phyloP scores from a whole-genome alignment of 2,113 vertebrate genomes.

The Oxyruncus cristatus region DNA sequence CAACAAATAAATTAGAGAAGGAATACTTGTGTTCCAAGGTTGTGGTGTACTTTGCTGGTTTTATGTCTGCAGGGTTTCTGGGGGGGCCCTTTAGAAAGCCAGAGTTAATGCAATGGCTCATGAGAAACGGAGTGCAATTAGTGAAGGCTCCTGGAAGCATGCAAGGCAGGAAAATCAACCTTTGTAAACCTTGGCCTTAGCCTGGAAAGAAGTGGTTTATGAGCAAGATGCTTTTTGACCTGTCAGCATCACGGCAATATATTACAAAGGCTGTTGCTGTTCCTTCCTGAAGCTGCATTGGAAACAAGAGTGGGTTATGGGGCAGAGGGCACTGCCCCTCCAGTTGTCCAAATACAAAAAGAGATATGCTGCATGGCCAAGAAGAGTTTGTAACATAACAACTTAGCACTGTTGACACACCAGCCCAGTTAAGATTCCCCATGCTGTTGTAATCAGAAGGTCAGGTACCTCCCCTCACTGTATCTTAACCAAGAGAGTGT shows the following conservation, averaged over 20 bases:
- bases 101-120: neutral
- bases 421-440: neutral
- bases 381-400: neutral
- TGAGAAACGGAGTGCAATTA: slow-evolving; percentile 29
- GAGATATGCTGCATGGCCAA: neutral
- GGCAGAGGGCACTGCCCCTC: neutral
- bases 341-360: neutral
- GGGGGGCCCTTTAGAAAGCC: neutral
- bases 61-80: neutral
- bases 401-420: neutral
- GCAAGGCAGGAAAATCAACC: neutral
- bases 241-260: neutral
- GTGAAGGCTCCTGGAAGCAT: neutral
- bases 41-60: neutral
- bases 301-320: neutral
- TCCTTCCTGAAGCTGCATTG: neutral
- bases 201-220: slow-evolving; percentile 1
- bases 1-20: neutral
- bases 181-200: neutral
- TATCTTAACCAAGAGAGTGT: neutral
- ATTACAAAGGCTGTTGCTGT: neutral
- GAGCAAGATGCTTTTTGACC: slow-evolving; percentile 6
- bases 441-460: neutral
- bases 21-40: neutral
- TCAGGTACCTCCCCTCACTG: neutral